Base-by-base conservation (phyloP, 1,140 invertebrate genomes). In the Drosophila truncata region DNA sequence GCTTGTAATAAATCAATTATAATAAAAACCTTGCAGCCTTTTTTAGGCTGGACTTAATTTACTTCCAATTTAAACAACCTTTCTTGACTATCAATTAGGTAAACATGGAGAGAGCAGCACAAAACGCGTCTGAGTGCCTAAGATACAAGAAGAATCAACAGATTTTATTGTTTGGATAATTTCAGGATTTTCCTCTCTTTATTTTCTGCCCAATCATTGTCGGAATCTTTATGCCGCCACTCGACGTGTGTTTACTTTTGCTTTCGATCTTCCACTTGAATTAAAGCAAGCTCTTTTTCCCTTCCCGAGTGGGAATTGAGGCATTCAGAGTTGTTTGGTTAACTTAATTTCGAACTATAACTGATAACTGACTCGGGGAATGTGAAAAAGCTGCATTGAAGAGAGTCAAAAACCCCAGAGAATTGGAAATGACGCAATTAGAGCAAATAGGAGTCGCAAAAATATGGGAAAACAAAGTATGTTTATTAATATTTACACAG, bases 151-250 rank as follows among this genome's bases (percentile, higher is more conserved):
- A 65, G 61, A 57, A 72, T 76, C 60, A 76, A 76, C 57, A 57
- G 65, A 73, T 61, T 47, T 80, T 50, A 60, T 61, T 59, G 69
- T 61, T 70, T 65, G 80, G 58, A 61, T 72, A 77, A 72, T 82
- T 73, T 79, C 60, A 50, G 60, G 55, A 76, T 71, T 77, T 81
- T 74, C 71, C 71, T 63, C 55, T 55, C 42, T 77, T 65, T 41
- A 59, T 50, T 74, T 84, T 81, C 25, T 84, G 82, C 78, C 57
- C 54, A 41, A 81, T 84, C 82, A 85, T 73, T 85, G 82, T 85
- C 82, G 82, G 82, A 78, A 73, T 84, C 82, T 85, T 85, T 84
- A 57, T 67, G 66, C 41, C 46, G 52, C 78, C 73, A 66, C 58
- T 77, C 73, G 47, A 70, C 39, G 59, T 49, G 46, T 84, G 81